These are phyloP conservation scores for Callocephalon fimbriatum DNA, from an alignment of 2,113 vertebrate species.

Conservation along the genomic window DNA sequence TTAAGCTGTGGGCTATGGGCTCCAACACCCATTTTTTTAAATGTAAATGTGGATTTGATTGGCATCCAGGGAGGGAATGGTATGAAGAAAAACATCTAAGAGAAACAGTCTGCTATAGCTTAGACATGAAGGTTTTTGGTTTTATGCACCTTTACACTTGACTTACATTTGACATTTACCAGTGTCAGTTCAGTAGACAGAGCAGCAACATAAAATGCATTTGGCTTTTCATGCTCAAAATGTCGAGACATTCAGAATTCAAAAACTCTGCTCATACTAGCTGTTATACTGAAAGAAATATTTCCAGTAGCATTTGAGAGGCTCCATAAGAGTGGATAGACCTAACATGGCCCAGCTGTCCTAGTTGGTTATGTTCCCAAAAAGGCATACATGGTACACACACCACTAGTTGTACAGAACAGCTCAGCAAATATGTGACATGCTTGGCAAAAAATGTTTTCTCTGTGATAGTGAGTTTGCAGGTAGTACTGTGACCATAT, in stretches of 20 bases:
- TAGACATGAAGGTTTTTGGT: background rate
- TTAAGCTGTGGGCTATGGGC: background rate
- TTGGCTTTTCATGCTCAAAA: conserved; percentile 1
- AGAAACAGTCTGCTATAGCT: background rate
- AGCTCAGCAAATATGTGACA: background rate
- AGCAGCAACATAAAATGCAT: background rate
- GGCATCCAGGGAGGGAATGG: background rate
- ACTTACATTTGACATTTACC: background rate
- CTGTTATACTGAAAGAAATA: background rate
- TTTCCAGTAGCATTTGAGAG: background rate
- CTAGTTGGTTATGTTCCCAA: background rate
- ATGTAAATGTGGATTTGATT: background rate
- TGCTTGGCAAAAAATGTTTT: background rate
- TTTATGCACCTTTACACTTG: background rate
- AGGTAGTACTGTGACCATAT: background rate
- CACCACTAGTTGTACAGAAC: background rate
- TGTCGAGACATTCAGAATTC: background rate
- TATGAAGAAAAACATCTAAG: background rate
- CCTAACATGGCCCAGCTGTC: background rate
- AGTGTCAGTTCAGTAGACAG: background rate
- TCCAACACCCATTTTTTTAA: background rate
- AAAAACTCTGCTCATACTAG: background rate
- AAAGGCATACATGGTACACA: background rate
- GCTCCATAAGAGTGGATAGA: background rate
- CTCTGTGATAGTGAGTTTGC: background rate